Base-by-base conservation (phyloP, 2,113 vertebrate species). In the Pampusana beccarii region DNA sequence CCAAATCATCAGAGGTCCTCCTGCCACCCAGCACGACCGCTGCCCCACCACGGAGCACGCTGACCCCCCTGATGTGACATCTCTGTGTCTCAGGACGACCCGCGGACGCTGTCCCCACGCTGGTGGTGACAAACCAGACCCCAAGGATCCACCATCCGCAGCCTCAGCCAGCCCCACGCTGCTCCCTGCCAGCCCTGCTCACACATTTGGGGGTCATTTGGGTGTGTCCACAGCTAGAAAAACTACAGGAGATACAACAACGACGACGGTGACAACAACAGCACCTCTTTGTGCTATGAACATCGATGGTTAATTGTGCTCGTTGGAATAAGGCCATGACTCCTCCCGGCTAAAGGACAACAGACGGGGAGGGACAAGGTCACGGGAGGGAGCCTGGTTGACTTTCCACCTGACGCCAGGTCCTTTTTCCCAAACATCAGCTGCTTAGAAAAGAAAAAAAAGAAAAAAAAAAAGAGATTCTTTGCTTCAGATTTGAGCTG, bases 311-410 rank as follows among this genome's bases (percentile, higher is more conserved):
- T 93, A 89, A 46, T 92, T 96, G 95, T 96, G 94, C 93, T 97
- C 77, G 73, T 75, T 95, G 93, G 93, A 95, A 51, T 96, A 97
- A 96, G 96, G 96, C 94, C 95, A 57, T 94, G 72, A 24, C 96
- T 94, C 93, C 82, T 96, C 92, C 96, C 60, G 0, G 21, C 44
- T 90, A 75, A 90, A 90, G 90, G 88, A 83, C 87, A 48, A 46
- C 81, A 28, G 92, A 48, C 26, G 0, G 75, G 75, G 71, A 91
- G 86, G 84, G 95, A 70, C 86, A 91, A 89, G 90, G 90, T 11
- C 46, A 7, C 67, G 92, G 88, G 80, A 36, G 87, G 42, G 84
- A 92, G 91, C 5, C 0, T 6, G 54, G 15, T 3, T 62, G 90
- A 85, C 88, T 86, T 85, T 54, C 92, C 91, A 72, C 95, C 95